These are phyloP conservation scores for Drosophila nigrodunni DNA, from an alignment of 1,140 invertebrate genomes.

Conservation along the genomic window DNA sequence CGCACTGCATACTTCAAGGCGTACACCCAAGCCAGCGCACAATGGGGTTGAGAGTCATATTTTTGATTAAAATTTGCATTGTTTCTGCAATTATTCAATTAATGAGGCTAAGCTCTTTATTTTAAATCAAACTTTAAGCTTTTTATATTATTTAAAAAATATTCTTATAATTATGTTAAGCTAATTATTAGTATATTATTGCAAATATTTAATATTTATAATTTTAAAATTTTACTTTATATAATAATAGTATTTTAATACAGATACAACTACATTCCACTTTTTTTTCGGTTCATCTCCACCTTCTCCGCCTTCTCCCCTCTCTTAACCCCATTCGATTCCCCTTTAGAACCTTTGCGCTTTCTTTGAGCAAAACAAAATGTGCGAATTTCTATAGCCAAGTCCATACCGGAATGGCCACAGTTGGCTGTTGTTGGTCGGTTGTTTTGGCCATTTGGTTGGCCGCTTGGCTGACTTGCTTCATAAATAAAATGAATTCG, in stretches of 20 bases:
- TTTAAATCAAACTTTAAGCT: background rate
- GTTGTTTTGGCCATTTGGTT: slow-evolving; percentile 56
- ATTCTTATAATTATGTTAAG: too few relatives aligned
- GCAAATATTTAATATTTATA: too few relatives aligned
- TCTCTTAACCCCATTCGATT: too few relatives aligned
- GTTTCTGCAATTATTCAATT: background rate
- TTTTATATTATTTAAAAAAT: background rate
- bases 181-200: too few relatives aligned
- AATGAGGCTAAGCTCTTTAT: background rate
- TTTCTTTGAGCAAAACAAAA: slow-evolving; percentile 20
- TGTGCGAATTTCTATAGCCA: slow-evolving; percentile 11
- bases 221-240: too few relatives aligned
- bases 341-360: background rate
- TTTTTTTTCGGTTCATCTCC: background rate
- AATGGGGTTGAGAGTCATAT: slow-evolving; percentile 12
- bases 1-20: slow-evolving; percentile 48
- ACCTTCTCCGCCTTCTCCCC: too few relatives aligned
- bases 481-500: slow-evolving; percentile 82
- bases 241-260: too few relatives aligned
- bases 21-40: slow-evolving; percentile 6
- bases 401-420: background rate
- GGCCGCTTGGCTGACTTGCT: slow-evolving; percentile 74
- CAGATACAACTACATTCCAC: background rate
- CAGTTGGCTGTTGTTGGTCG: slow-evolving; percentile 34
- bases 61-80: background rate